phyloP scores from a whole-genome alignment of 2,797 vertebrate genomes.

The Parambassis ranga region DNA sequence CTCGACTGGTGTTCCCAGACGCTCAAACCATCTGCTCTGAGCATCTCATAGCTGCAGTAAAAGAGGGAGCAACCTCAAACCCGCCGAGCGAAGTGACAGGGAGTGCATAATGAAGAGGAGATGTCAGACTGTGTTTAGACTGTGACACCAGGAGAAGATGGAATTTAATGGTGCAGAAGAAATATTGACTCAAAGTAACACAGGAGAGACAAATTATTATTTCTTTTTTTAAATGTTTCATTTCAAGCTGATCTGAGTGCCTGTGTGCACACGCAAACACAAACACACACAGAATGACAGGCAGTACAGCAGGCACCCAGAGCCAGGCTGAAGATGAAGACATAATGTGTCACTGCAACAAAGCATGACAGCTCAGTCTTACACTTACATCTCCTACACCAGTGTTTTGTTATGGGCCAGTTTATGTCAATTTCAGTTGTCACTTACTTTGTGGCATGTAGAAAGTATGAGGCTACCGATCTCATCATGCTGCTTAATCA shows the following conservation, averaged over 20 bases:
- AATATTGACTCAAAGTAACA: conserved; percentile 13
- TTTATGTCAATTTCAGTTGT: background rate
- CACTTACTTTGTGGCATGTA: background rate
- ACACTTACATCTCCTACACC: conserved; percentile 1
- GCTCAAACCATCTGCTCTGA: conserved; percentile 63
- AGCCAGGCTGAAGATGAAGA: conserved; percentile 30
- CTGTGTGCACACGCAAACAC: background rate
- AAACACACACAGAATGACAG: background rate
- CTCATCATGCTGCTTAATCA: background rate
- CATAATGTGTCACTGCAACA: conserved; percentile 19
- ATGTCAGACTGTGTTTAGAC: conserved; percentile 31
- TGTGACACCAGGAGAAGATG: conserved; percentile 2
- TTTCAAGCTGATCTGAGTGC: background rate
- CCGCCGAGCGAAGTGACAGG: conserved; percentile 39
- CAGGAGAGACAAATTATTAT: conserved; percentile 54
- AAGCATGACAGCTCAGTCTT: conserved; percentile 23
- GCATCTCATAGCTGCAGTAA: conserved; percentile 44
- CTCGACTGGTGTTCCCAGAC: conserved; percentile 60
- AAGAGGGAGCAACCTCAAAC: conserved; percentile 51
- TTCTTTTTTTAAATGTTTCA: conserved; percentile 35
- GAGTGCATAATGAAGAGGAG: conserved; percentile 51
- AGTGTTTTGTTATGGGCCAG: background rate
- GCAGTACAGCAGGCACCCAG: conserved; percentile 11
- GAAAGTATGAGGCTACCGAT: background rate
- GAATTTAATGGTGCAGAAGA: conserved; percentile 16